Evolutionary conservation across 2,888 invertebrate genomes (phyloP), one percentile per base, ranked within the genome.

Genomic region (Chrysolina oricalcia): DNA sequence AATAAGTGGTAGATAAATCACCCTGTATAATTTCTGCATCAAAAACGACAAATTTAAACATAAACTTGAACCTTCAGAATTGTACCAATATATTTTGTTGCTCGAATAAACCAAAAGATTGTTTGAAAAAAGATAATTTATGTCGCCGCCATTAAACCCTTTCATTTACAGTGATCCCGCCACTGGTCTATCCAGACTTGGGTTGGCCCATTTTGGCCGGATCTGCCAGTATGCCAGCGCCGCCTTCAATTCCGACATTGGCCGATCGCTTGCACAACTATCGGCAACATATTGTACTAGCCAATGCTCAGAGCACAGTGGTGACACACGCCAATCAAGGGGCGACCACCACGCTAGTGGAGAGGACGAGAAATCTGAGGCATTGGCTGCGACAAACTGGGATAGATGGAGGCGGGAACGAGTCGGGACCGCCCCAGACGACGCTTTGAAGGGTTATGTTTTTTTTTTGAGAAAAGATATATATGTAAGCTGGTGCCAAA

Each of bases 321-420:
- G 90, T 83, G 84, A 92, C 81, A 82, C 90, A 84, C 70, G 88
- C 87, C 10, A 82, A 84, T 19, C 90, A 92, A 35, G 91, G 91
- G 69, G 67, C 91, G 23, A 91, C 92, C 1, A 92, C 92, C 9
- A 92, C 92, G 71, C 85, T 93, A 70, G 92, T 92, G 65, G 93
- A 93, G 83, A 89, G 93, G 46, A 93, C 93, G 1, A 89, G 92
- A 72, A 93, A 93, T 82, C 87, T 93, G 75, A 89, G 93, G 76
- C 93, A 93, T 82, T 93, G 93, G 93, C 85, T 93, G 74, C 89
- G 92, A 17, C 93, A 93, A 85, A 87, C 87, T 8, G 87, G 88
- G 15, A 82, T 86, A 43, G 88, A 86, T 35, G 80, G 73, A 56
- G 78, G 81, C n/a, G 40, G 83, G n/a, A 81, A 81, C 70, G 82